Evolutionary conservation across 2,888 invertebrate species (phyloP), one percentile per base, ranked within the genome.

Genomic region (Neoscelio sp.): DNA sequence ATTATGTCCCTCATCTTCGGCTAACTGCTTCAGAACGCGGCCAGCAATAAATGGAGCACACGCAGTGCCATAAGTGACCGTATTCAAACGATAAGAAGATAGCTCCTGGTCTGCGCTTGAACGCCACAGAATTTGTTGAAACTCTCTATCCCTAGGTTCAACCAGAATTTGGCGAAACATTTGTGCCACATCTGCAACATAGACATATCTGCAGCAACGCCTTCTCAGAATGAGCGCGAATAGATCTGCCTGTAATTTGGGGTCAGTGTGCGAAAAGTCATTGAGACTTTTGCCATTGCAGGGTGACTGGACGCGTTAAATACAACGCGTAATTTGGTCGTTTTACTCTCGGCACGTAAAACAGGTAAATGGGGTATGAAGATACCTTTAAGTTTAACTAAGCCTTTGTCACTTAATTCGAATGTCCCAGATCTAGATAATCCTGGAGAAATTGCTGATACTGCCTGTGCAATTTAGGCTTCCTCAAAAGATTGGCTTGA

Each of bases 381-480:
- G 0, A 58, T 7, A n/a, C n/a, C n/a, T n/a, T n/a, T n/a, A n/a
- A n/a, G n/a, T n/a, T n/a, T n/a, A n/a, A n/a, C n/a, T n/a, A n/a
- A n/a, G n/a, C n/a, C n/a, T n/a, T n/a, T n/a, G n/a, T n/a, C n/a
- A n/a, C n/a, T n/a, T n/a, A n/a, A 7, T 26, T 26, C 26, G 81
- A 82, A 74, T 84, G 74, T 23, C 42, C 60, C 33, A 70, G 48
- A 7, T 28, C 15, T 17, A 20, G 28, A 60, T 82, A 83, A 28
- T 79, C 83, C 33, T n/a, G 64, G 78, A 81, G 80, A 64, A 82
- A 83, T 33, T 46, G 44, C 2, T n/a, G 35, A 44, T 78, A 84
- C n/a, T 85, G 73, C 8, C 42, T 2, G 15, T 76, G 56, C 3
- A 84, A 40, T 5, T 80, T 54, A 4, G 71, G 65, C 48, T 86